Conservation (phyloP, 2,888 invertebrate genomes). For the Drosophila meridiana region DNA sequence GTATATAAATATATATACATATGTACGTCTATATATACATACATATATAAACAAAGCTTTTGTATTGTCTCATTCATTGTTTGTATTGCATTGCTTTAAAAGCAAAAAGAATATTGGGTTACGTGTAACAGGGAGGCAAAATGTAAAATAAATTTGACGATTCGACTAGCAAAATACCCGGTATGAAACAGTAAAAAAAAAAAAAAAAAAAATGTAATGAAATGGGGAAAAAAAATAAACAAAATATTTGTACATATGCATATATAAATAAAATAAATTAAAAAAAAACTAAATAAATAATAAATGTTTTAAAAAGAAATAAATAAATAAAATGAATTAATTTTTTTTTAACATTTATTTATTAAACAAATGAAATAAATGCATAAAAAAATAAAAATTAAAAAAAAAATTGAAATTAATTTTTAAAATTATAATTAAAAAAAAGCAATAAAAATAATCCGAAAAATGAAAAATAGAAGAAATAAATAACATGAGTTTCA, state of each 20-base stretch:
- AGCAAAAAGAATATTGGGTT: slow-evolving; percentile 7
- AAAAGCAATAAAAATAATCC: too few species aligned
- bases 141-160: not conserved
- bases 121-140: not conserved
- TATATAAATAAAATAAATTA: not conserved
- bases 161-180: not conserved
- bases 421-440: too few species aligned
- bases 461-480: too few species aligned
- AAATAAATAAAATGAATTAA: not conserved
- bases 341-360: too few species aligned
- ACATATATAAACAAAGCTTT: not conserved
- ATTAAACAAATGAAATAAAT: not conserved
- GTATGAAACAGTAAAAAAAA: not conserved
- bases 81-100: not conserved
- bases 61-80: not conserved
- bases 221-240: not conserved
- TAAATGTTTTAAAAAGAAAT: not conserved
- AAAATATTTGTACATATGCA: too few species aligned
- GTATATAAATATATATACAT: not conserved
- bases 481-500: too few species aligned
- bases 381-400: too few species aligned
- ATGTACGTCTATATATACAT: not conserved
- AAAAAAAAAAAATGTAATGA: not conserved
- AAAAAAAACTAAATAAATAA: not conserved
- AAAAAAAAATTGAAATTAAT: too few species aligned